Conservation (phyloP, 92 coral and sea anemone genomes). For the Palythoa grandiflora region DNA sequence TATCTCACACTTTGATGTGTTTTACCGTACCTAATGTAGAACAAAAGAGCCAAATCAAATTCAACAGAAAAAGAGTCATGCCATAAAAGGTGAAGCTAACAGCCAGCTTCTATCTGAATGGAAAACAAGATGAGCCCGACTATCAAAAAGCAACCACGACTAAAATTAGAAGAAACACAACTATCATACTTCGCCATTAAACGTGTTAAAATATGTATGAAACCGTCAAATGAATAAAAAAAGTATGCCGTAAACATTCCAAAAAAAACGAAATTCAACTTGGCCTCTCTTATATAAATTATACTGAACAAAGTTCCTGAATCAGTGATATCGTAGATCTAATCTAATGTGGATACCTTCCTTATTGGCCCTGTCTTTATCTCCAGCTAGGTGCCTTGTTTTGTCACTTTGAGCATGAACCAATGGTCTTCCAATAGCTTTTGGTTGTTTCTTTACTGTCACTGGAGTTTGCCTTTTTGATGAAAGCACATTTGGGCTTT, state of each 20-base stretch:
- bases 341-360: background rate
- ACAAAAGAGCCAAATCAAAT: too few species aligned
- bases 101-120: too few species aligned
- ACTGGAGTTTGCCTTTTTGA: constrained; percentile 9
- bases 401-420: background rate
- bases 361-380: background rate
- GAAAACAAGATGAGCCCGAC: too few species aligned
- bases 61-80: too few species aligned
- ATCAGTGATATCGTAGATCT: background rate
- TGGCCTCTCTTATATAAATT: background rate
- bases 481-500: constrained; percentile 2
- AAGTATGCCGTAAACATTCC: background rate
- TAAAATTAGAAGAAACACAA: too few species aligned
- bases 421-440: background rate
- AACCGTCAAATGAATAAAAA: too few species aligned
- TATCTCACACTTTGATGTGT: too few species aligned
- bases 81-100: too few species aligned
- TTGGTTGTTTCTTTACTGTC: constrained; percentile 39
- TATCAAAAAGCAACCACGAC: too few species aligned
- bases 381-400: background rate
- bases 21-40: too few species aligned
- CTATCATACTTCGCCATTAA: too few species aligned
- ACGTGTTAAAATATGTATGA: too few species aligned
- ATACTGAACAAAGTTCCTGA: background rate
- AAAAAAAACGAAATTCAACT: background rate